Conservation (phyloP, 2,888 invertebrate genomes). For the Theretra japonica region DNA sequence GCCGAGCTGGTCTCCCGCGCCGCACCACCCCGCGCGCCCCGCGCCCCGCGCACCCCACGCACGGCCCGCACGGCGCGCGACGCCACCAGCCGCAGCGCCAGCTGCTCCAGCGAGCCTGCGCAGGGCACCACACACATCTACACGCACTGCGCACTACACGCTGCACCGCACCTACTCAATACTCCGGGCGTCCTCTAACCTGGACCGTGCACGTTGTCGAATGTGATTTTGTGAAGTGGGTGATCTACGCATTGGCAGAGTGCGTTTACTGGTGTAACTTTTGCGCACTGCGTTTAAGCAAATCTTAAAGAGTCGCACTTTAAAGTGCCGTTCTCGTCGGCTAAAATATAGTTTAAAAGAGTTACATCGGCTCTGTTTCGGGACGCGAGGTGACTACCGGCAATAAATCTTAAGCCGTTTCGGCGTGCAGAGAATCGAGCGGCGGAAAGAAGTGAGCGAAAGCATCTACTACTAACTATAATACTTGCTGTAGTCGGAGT, state of each 20-base stretch:
- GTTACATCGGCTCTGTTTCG: neutral
- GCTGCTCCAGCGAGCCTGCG: conserved; percentile 76
- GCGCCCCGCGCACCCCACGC: conserved; percentile 32
- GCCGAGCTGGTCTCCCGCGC: conserved; percentile 71
- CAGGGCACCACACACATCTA: neutral
- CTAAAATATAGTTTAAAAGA: neutral
- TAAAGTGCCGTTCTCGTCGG: neutral
- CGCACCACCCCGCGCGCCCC: conserved; percentile 37
- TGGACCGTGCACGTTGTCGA: neutral
- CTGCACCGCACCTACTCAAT: neutral
- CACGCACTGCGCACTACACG: neutral
- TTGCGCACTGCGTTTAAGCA: conserved; percentile 41
- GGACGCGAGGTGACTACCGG: neutral
- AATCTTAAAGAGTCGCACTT: conserved; percentile 31
- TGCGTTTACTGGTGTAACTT: conserved; percentile 35
- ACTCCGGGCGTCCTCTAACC: neutral
- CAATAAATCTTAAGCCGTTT: neutral
- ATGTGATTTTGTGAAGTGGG: conserved; percentile 31
- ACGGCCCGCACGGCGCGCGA: conserved; percentile 53
- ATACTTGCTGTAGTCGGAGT: conserved; percentile 84
- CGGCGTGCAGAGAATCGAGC: conserved; percentile 31
- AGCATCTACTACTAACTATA: conserved; percentile 84
- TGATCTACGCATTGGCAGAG: conserved; percentile 34
- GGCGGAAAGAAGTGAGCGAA: conserved; percentile 54
- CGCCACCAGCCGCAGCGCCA: conserved; percentile 73